phyloP scores from a whole-genome alignment of 2,888 invertebrate genomes.

The Campoplex nolae region DNA sequence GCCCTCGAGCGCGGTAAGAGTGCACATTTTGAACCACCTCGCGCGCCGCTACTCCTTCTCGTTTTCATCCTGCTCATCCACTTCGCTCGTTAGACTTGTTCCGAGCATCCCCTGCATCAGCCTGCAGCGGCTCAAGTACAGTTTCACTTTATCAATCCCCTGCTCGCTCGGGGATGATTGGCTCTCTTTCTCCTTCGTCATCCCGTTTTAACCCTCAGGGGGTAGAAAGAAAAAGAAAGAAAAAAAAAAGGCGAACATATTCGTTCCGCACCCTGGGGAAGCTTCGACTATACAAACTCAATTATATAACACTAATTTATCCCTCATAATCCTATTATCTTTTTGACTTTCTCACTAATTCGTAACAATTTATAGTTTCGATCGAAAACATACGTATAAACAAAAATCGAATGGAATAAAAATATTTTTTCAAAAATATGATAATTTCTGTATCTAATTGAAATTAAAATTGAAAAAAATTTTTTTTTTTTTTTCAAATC shows the following conservation, averaged over 20 bases:
- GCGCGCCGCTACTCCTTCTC: conserved; percentile 35
- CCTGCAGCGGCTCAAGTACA: conserved; percentile 36
- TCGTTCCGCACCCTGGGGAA: background rate
- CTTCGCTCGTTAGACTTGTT: conserved; percentile 35
- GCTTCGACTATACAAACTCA: conserved; percentile 10
- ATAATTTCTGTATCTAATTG: too few relatives aligned
- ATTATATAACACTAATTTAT: conserved; percentile 42
- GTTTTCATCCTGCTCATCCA: conserved; percentile 35
- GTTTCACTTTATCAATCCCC: conserved; percentile 27
- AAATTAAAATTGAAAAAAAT: too few relatives aligned
- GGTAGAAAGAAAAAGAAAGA: conserved; percentile 22
- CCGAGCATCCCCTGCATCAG: conserved; percentile 47
- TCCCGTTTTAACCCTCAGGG: conserved; percentile 50
- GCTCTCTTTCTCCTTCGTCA: background rate
- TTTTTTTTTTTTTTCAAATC: too few relatives aligned
- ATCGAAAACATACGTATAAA: too few relatives aligned
- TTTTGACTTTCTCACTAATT: conserved; percentile 20
- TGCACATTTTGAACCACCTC: conserved; percentile 24
- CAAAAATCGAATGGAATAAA: too few relatives aligned
- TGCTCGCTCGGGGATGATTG: background rate
- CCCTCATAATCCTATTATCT: conserved; percentile 50
- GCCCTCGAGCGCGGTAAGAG: conserved; percentile 42
- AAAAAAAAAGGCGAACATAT: conserved; percentile 31
- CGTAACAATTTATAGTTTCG: too few relatives aligned
- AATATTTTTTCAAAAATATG: too few relatives aligned